Conservation (phyloP, 1,140 invertebrate species). For the Protaetia brevitarsis region DNA sequence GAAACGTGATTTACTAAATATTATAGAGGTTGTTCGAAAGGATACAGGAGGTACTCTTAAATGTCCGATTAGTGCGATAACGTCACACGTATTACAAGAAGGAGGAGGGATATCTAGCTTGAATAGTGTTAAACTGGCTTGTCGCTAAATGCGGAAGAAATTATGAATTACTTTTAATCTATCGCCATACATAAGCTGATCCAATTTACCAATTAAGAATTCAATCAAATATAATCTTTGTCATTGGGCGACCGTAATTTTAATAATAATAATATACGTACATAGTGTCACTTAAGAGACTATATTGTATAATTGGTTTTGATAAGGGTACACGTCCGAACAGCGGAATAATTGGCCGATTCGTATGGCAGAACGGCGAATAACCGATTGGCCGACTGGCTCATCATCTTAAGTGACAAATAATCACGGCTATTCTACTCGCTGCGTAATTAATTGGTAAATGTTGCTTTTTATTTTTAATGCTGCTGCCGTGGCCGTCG, state of each 20-base stretch:
- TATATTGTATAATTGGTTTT: constrained; percentile 49
- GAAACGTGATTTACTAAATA: too few relatives aligned
- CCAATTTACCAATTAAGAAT: constrained; percentile 48
- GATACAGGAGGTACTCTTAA: too few relatives aligned
- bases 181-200: constrained; percentile 14
- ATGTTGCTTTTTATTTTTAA: constrained; percentile 46
- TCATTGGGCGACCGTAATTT: constrained; percentile 42
- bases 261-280: constrained; percentile 45
- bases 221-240: constrained; percentile 41
- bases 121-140: not conserved
- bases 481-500: constrained; percentile 24
- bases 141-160: constrained; percentile 15
- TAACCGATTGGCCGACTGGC: constrained; percentile 31
- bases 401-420: constrained; percentile 48
- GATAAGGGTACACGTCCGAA: constrained; percentile 43
- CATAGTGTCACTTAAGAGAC: constrained; percentile 45
- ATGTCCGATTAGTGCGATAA: too few relatives aligned
- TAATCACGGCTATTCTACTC: constrained; percentile 44
- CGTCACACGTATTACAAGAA: too few relatives aligned
- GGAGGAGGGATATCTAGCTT: too few relatives aligned
- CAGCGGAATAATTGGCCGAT: constrained; percentile 18
- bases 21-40: too few relatives aligned
- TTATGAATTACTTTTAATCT: constrained; percentile 16
- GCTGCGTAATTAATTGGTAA: constrained; percentile 46
- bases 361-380: not conserved